Evolutionary conservation across 2,113 vertebrate genomes (phyloP).

Genomic region (Pachypanchax playfairii): DNA sequence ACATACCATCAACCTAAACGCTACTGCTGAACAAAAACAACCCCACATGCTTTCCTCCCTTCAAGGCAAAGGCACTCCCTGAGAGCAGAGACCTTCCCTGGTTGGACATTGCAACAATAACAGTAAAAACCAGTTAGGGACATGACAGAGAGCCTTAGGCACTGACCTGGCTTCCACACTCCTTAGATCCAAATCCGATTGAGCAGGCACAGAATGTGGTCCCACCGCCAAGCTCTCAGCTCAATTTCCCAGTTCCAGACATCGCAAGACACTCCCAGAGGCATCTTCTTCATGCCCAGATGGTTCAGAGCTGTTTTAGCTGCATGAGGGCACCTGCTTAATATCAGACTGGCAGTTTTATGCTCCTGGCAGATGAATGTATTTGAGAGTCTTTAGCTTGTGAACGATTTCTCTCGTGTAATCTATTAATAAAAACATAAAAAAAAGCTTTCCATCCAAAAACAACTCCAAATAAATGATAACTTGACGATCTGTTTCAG

Average conservation of each 20-base stretch:
- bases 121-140: neutral
- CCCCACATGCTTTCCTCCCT: neutral
- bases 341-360: slow-evolving; percentile 1
- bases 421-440: neutral
- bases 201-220: neutral
- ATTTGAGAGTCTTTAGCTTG: neutral
- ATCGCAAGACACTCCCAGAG: neutral
- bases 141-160: neutral
- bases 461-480: neutral
- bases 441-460: neutral
- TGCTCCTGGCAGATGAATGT: neutral
- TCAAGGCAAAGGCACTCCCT: neutral
- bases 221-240: neutral
- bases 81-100: neutral
- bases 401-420: neutral
- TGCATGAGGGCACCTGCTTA: neutral
- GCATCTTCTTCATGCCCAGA: neutral
- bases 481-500: neutral
- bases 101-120: neutral
- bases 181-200: neutral
- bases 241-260: slow-evolving; percentile 12
- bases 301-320: neutral
- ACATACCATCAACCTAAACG: slow-evolving; percentile 7
- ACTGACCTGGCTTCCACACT: neutral
- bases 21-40: neutral